Conservation (phyloP, 2,113 vertebrate species). For the Pardalotus punctatus region DNA sequence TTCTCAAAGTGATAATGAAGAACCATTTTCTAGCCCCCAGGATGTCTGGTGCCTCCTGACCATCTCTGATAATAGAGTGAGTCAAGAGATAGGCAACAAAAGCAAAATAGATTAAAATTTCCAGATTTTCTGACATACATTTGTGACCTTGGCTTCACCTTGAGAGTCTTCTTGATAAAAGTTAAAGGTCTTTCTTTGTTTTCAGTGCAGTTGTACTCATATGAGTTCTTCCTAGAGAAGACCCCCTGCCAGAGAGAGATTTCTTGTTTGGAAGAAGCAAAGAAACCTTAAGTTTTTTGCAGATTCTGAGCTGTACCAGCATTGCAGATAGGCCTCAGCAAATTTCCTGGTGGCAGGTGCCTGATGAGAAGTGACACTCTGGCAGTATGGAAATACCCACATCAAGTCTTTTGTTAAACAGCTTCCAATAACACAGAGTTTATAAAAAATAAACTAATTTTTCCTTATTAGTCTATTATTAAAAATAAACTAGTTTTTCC, state of each 20-base stretch:
- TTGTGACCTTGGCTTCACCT: not conserved
- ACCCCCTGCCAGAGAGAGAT: not conserved
- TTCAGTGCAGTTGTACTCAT: not conserved
- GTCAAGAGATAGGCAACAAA: not conserved
- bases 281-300: not conserved
- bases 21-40: not conserved
- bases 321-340: not conserved
- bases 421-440: not conserved
- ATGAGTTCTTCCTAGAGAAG: not conserved
- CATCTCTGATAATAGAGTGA: not conserved
- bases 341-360: not conserved
- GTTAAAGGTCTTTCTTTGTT: not conserved
- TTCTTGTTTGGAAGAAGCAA: not conserved
- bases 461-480: too few species aligned
- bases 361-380: not conserved
- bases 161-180: not conserved
- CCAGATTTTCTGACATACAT: not conserved
- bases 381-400: not conserved
- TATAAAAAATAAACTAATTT: not conserved
- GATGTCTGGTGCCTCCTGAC: not conserved
- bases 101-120: not conserved
- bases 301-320: not conserved
- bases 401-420: not conserved
- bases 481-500: not conserved
- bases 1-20: not conserved